These are phyloP conservation scores for Caretta caretta DNA, from an alignment of 2,113 vertebrate genomes.

Conservation along the genomic window DNA sequence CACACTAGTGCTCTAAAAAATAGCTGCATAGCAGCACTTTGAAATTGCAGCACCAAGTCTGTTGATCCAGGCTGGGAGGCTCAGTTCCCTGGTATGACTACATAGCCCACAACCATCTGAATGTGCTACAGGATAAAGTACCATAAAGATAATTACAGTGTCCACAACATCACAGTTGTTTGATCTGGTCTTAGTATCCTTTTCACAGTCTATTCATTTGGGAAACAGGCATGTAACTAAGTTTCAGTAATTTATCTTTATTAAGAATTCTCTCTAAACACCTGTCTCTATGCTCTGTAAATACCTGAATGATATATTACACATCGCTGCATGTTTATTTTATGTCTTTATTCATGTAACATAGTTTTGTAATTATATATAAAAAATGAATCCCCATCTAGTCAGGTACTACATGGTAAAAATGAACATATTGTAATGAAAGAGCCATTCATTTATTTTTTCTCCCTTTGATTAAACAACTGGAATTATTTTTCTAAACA, in stretches of 20 bases:
- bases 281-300: neutral
- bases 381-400: neutral
- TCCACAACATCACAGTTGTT: neutral
- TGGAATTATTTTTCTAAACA: neutral
- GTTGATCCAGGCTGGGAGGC: neutral
- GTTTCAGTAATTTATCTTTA: neutral
- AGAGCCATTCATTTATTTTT: neutral
- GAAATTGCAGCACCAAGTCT: neutral
- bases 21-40: neutral
- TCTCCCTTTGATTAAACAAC: neutral
- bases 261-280: neutral
- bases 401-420: neutral
- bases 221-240: neutral
- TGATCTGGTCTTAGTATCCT: neutral
- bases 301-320: accelerated
- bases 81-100: neutral
- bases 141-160: neutral
- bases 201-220: neutral
- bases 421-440: neutral
- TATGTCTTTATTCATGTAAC: neutral
- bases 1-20: neutral
- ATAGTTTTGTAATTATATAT: neutral
- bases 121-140: neutral
- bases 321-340: neutral
- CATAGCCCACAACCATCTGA: neutral